phyloP scores from a whole-genome alignment of 2,888 invertebrate genomes.

The Dascillus cervinus region DNA sequence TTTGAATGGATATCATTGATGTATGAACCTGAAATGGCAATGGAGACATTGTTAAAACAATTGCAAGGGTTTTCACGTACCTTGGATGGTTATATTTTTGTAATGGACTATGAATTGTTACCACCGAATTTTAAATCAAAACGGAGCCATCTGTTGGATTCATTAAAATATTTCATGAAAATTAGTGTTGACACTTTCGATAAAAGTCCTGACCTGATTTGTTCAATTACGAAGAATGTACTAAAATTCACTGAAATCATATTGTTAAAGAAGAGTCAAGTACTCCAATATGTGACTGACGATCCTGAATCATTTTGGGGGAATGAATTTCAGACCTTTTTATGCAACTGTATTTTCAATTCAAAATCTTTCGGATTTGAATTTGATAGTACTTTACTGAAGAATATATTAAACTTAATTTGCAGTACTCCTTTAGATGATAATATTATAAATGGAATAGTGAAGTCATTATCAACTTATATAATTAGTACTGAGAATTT shows the following conservation, averaged over 20 bases:
- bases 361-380: constrained; percentile 21
- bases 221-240: too few species aligned
- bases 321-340: constrained; percentile 21
- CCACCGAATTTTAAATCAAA: constrained; percentile 4
- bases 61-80: constrained; percentile 38
- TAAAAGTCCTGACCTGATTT: too few species aligned
- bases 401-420: constrained; percentile 7
- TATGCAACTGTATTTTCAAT: constrained; percentile 23
- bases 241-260: too few species aligned
- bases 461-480: constrained; percentile 12
- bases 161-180: constrained; percentile 25
- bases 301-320: constrained; percentile 16
- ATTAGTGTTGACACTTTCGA: constrained; percentile 1
- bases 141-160: constrained; percentile 15
- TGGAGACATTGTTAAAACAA: constrained; percentile 31
- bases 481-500: too few species aligned
- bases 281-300: constrained; percentile 3
- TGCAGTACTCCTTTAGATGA: not conserved
- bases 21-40: constrained; percentile 27
- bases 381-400: too few species aligned
- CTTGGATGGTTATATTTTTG: constrained; percentile 38
- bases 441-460: constrained; percentile 5
- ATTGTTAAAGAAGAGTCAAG: too few species aligned
- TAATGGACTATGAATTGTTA: constrained; percentile 20
- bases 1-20: constrained; percentile 25